Percentiles rank a stretch among this genome's conserved stretches.
These are phyloP conservation scores for Hippocampus comes DNA, from an alignment of 2,113 vertebrate genomes.

Conservation along the genomic window DNA sequence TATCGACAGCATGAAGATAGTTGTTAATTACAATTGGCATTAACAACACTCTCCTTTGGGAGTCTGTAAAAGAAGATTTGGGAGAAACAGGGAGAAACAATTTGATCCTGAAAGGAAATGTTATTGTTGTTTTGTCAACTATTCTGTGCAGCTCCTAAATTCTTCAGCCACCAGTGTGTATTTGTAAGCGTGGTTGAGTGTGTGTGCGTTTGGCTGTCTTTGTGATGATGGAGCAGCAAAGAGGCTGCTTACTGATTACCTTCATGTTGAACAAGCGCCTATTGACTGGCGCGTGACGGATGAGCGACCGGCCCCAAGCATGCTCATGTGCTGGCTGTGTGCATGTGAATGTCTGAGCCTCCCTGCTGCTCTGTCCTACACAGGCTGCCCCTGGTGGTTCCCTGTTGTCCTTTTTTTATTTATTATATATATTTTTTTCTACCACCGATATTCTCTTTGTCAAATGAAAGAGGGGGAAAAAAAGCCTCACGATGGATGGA, in stretches of 20 bases:
- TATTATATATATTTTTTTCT: no score
- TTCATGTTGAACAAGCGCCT: conserved; percentile 93
- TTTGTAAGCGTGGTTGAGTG: conserved; percentile 61
- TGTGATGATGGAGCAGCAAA: conserved; percentile 83
- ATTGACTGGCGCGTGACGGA: conserved; percentile 90
- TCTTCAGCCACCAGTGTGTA: neutral
- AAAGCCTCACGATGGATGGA: conserved; percentile 13
- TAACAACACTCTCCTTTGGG: conserved; percentile 80
- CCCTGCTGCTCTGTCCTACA: conserved; percentile 1
- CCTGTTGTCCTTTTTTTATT: conserved; percentile 1
- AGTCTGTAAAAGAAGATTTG: conserved; percentile 32
- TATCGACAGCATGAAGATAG: conserved; percentile 82
- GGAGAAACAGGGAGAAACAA: conserved; percentile 1
- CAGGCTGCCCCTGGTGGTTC: conserved; percentile 7
- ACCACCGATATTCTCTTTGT: neutral
- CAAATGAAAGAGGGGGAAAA: neutral
- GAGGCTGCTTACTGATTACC: conserved; percentile 86
- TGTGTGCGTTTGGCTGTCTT: conserved; percentile 67
- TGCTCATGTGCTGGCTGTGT: conserved; percentile 30
- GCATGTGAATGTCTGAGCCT: conserved; percentile 13
- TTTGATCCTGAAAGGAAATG: conserved; percentile 11
- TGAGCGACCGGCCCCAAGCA: conserved; percentile 63
- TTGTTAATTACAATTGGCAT: conserved; percentile 92
- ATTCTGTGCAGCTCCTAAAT: neutral
- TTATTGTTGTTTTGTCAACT: neutral